Conservation (phyloP, 2,113 vertebrate genomes). For the Xyliphius kryptos region DNA sequence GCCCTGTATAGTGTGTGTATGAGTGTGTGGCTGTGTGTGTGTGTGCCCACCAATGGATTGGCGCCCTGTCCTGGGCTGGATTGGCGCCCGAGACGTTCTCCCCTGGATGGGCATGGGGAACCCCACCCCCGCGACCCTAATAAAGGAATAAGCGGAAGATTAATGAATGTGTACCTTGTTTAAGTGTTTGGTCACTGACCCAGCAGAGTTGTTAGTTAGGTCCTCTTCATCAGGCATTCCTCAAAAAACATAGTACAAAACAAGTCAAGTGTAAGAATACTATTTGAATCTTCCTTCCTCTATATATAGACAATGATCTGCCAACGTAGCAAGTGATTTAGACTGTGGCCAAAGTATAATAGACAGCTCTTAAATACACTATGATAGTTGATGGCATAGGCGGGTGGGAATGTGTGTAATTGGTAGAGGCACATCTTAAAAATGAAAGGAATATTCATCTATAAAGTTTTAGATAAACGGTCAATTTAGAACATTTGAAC, state of each 20-base stretch:
- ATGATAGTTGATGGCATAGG: neutral
- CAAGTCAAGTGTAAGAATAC: neutral
- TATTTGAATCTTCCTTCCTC: neutral
- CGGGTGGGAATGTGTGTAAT: conserved; percentile 21
- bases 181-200: conserved; percentile 74
- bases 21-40: too few species aligned
- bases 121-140: too few species aligned
- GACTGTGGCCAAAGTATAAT: neutral
- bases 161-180: too few species aligned
- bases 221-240: conserved; percentile 90
- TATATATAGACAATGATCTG: neutral
- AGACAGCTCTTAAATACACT: neutral
- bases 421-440: conserved; percentile 13
- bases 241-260: conserved; percentile 50
- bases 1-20: too few species aligned
- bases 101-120: too few species aligned
- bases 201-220: conserved; percentile 72
- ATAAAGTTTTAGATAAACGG: neutral
- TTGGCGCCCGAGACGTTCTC: too few species aligned
- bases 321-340: neutral
- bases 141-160: too few species aligned
- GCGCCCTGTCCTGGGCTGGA: too few species aligned
- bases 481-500: too few species aligned
- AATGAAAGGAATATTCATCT: conserved; percentile 8
- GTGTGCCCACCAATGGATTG: too few species aligned